Evolutionary conservation across 2,113 vertebrate genomes (phyloP).

Genomic region (Anser cygnoides): DNA sequence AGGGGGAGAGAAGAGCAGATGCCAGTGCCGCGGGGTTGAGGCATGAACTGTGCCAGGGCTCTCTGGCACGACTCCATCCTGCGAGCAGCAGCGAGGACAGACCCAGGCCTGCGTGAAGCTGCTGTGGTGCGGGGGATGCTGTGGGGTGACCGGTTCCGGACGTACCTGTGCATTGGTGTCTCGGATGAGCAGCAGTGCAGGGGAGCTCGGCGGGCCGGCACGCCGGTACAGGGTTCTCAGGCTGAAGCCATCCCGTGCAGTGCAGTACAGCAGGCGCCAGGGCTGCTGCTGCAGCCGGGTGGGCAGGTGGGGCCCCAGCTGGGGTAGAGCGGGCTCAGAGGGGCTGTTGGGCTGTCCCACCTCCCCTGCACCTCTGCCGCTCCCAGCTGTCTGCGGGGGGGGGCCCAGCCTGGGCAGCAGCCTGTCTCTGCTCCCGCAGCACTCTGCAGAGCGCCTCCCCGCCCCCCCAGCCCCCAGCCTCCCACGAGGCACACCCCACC

Average conservation of each 20-base stretch:
- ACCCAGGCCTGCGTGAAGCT: not conserved
- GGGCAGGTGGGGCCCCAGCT: constrained; percentile 24
- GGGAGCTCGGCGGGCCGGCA: not conserved
- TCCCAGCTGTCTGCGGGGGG: not conserved
- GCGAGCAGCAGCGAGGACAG: not conserved
- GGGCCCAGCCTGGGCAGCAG: not conserved
- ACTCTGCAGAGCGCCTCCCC: not conserved
- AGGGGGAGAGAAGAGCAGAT: not conserved
- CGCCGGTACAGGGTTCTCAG: not conserved
- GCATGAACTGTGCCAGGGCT: not conserved
- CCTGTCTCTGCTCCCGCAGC: not conserved
- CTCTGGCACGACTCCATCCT: not conserved
- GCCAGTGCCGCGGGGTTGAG: not conserved
- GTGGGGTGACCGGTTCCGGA: not conserved
- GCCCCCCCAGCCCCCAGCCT: not conserved
- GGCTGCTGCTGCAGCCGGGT: not conserved
- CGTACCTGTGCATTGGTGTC: not conserved
- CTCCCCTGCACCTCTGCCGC: not conserved
- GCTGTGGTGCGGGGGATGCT: not conserved
- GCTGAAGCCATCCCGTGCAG: not conserved
- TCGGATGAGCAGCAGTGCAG: not conserved
- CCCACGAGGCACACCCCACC: not conserved
- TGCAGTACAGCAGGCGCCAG: constrained; percentile 12
- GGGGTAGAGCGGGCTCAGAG: not conserved
- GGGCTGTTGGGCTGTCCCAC: not conserved